Evolutionary conservation across 2,797 vertebrate species (phyloP).

Genomic region (Emys orbicularis): DNA sequence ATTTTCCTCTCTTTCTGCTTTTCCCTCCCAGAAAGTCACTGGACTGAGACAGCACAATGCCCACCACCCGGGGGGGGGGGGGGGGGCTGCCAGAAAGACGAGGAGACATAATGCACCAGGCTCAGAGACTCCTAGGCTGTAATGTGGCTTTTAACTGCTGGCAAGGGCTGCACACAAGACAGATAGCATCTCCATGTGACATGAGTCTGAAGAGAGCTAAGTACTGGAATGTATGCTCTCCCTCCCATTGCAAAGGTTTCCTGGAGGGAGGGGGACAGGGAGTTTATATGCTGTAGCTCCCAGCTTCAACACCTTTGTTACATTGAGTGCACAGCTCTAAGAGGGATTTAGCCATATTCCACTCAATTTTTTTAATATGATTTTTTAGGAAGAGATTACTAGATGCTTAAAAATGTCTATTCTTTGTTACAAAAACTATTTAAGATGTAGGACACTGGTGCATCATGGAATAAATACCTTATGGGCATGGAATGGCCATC

Average conservation of each 20-base stretch:
- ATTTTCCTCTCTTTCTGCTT: background rate
- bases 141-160: background rate
- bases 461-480: background rate
- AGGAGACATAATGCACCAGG: background rate
- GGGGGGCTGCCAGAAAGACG: background rate
- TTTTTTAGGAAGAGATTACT: background rate
- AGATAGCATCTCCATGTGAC: background rate
- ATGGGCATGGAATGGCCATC: background rate
- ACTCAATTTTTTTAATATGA: background rate
- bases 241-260: background rate
- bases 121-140: background rate
- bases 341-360: background rate
- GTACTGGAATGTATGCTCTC: background rate
- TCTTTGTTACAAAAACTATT: background rate
- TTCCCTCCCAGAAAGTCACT: background rate
- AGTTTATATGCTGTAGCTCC: background rate
- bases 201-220: accelerated
- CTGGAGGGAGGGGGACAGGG: background rate
- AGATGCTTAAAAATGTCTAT: background rate
- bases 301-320: background rate
- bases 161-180: background rate
- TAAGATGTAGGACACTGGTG: background rate
- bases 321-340: background rate
- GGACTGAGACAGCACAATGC: background rate
- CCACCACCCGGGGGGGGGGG: background rate